Evolutionary conservation across 2,113 vertebrate genomes (phyloP).

Genomic region (Morphnarchus princeps): DNA sequence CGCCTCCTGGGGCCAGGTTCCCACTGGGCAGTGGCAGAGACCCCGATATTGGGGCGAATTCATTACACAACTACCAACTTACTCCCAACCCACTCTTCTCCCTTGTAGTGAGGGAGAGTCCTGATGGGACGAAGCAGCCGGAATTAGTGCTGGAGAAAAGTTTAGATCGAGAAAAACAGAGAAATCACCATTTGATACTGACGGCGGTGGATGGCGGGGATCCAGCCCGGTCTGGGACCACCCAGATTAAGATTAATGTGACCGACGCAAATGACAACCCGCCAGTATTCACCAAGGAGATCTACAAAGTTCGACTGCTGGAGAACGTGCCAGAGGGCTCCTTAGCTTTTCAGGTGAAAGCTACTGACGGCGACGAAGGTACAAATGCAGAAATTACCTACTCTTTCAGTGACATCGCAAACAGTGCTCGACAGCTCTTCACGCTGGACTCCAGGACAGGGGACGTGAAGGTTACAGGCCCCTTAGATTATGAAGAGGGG

Average conservation of each 20-base stretch:
- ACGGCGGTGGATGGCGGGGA: slow-evolving; percentile 76
- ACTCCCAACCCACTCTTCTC: slow-evolving; percentile 59
- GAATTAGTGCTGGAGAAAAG: slow-evolving; percentile 75
- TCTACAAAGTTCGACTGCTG: slow-evolving; percentile 64
- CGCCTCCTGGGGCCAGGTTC: slow-evolving; percentile 61
- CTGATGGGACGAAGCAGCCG: slow-evolving; percentile 49
- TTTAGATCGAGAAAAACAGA: slow-evolving; percentile 71
- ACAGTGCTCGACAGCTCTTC: slow-evolving; percentile 21
- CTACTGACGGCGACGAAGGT: slow-evolving; percentile 75
- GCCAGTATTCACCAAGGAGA: slow-evolving; percentile 67
- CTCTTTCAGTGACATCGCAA: slow-evolving; percentile 41
- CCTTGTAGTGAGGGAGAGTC: slow-evolving; percentile 56
- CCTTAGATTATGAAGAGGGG: slow-evolving; percentile 78
- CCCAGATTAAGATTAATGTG: slow-evolving; percentile 68
- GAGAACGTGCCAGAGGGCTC: slow-evolving; percentile 71
- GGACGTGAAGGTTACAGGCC: slow-evolving; percentile 64
- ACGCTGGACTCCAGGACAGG: slow-evolving; percentile 69
- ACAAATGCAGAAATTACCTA: slow-evolving; percentile 73
- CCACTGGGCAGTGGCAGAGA: slow-evolving; percentile 57
- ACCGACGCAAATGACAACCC: slow-evolving; percentile 80
- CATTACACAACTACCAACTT: slow-evolving; percentile 75
- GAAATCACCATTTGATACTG: slow-evolving; percentile 60
- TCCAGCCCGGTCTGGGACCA: slow-evolving; percentile 69
- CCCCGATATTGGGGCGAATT: slow-evolving; percentile 70
- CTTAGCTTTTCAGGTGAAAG: slow-evolving; percentile 67